Evolutionary conservation across 2,888 invertebrate genomes (phyloP), one percentile per base, ranked within the genome.

Genomic region (Aleiodes testaceus): DNA sequence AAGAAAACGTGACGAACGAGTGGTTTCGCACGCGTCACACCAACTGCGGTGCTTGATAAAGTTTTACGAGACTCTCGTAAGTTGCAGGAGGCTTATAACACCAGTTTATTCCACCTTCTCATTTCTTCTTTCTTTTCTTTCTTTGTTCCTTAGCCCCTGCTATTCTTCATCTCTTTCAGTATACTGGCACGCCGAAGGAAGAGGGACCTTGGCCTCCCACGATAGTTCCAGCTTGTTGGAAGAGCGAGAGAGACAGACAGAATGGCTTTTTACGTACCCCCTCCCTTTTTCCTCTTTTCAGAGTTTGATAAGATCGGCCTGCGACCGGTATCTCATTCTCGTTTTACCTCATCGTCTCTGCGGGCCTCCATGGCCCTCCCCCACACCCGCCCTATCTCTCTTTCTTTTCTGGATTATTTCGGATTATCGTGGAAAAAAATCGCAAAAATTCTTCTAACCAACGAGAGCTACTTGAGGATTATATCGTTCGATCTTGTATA

Each of bases 11-110:
- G 74, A 73, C 74, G 74, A 71, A 80, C 75, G 72, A 74, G 74
- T 73, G 73, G 72, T 75, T 79, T 80, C 77, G 76, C 75, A 75
- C 74, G 79, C 76, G 74, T 74, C 78, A 36, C 61, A 50, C 49
- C 30, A 59, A 16, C 16, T 18, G 42, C 47, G 47, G 44, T 42
- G 36, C 26, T 49, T 70, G 20, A 47, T 69, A 80, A 81, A 59
- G 75, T 73, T 79, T 79, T 78, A 80, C 78, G 80, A 80, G 79
- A 72, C 44, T 64, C 66, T 45, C 7, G 55, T 45, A 36, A 59
- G 59, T 5, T 59, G 59, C 59, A 53, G 36, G 7, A 59, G 59
- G 42, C 59, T 59, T 59, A 59, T 59, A 59, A 59, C 59, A 59
- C 59, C 55, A 55, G 59, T 59, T 59, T 59, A 59, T 59, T 18